A percentile compares a stretch with the other conserved stretches of the same genome.
These are phyloP conservation scores for Sminthurinus signatus DNA, from an alignment of 1,140 invertebrate species.

Conservation along the genomic window DNA sequence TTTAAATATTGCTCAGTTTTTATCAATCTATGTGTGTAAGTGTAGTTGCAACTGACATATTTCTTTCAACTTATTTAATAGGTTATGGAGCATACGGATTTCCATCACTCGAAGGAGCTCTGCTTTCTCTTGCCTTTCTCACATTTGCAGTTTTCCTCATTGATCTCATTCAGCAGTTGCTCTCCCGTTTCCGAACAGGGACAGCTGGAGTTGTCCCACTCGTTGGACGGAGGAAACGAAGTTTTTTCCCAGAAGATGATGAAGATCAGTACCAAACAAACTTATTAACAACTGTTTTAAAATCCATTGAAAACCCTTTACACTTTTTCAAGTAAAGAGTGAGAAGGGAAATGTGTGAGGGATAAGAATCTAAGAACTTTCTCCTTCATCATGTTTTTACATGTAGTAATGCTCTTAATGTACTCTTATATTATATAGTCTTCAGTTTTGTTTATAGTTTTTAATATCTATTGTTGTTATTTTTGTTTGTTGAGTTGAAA, in stretches of 20 bases:
- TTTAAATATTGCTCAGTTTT: too few relatives aligned
- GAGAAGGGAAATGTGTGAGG: too few relatives aligned
- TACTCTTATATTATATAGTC: too few relatives aligned
- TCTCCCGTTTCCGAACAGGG: conserved; percentile 20
- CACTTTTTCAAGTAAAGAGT: conserved; percentile 2
- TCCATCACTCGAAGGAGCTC: conserved; percentile 67
- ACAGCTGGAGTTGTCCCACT: conserved; percentile 11
- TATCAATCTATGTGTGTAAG: too few relatives aligned
- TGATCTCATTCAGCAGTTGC: conserved; percentile 54
- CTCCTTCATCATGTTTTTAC: too few relatives aligned
- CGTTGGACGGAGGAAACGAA: conserved; percentile 11
- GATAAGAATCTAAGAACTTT: too few relatives aligned
- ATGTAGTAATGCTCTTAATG: too few relatives aligned
- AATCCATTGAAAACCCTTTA: conserved; percentile 22
- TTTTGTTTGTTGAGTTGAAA: too few relatives aligned
- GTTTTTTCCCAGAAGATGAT: conserved; percentile 7
- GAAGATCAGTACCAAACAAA: not conserved
- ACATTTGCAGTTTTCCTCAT: conserved; percentile 76
- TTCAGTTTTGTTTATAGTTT: too few relatives aligned
- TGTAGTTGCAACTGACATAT: too few relatives aligned
- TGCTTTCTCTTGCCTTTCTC: conserved; percentile 72
- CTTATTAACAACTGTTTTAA: conserved; percentile 2
- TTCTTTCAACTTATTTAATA: too few relatives aligned
- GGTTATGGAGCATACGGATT: conserved; percentile 54
- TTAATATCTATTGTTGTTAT: too few relatives aligned